phyloP scores from a whole-genome alignment of 2,113 vertebrate species.

The Rhinopomastus cyanomelas region DNA sequence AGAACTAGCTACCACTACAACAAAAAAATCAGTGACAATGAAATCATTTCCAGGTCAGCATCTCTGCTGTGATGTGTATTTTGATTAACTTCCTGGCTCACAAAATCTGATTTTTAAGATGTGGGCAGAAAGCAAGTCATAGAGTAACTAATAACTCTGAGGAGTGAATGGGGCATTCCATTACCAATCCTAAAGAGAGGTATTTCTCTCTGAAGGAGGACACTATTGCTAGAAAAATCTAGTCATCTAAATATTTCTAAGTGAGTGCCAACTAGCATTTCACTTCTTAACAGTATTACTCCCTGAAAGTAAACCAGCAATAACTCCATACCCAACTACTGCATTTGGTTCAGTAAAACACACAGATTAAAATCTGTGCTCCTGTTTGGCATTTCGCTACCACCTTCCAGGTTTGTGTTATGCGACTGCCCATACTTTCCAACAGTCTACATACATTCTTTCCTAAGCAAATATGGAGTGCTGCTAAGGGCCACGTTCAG shows the following conservation, averaged over 20 bases:
- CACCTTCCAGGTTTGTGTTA: background rate
- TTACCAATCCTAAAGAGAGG: background rate
- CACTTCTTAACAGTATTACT: background rate
- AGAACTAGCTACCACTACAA: background rate
- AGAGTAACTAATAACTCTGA: background rate
- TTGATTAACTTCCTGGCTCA: background rate
- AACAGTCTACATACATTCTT: background rate
- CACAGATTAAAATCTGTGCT: background rate
- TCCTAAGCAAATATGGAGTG: background rate
- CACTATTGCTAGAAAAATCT: background rate
- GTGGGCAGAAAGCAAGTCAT: background rate
- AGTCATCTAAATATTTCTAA: background rate
- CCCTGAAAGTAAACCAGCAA: background rate
- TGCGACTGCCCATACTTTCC: background rate
- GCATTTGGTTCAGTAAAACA: background rate
- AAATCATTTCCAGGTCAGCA: background rate
- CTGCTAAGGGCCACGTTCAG: background rate
- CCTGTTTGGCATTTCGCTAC: background rate
- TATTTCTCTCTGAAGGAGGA: background rate
- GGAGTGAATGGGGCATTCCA: background rate
- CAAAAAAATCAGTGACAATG: slow-evolving; percentile 6
- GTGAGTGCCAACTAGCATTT: background rate
- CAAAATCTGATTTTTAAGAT: background rate
- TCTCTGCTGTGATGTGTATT: background rate
- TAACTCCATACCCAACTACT: background rate